Conservation (phyloP, 2,888 invertebrate genomes). For the Caprella mutica region DNA sequence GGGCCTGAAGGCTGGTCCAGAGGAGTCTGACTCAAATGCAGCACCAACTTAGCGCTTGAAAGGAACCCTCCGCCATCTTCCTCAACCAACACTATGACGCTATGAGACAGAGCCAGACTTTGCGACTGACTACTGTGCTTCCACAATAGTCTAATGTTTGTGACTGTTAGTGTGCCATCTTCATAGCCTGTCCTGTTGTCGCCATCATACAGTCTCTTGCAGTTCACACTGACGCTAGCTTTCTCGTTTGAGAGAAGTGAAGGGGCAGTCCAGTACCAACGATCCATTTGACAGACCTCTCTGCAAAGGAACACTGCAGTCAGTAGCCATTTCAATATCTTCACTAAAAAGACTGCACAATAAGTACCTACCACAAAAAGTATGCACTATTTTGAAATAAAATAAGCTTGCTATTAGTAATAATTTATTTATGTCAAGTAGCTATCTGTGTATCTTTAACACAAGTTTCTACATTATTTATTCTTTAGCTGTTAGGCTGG, state of each 20-base stretch:
- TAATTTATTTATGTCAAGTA: too few species aligned
- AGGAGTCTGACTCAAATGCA: slow-evolving; percentile 57
- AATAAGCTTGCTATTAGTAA: too few species aligned
- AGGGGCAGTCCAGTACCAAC: slow-evolving; percentile 31
- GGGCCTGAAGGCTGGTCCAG: slow-evolving; percentile 44
- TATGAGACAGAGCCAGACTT: slow-evolving; percentile 51
- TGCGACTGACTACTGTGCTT: slow-evolving; percentile 56
- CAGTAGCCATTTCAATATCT: too few species aligned
- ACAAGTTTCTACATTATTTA: too few species aligned
- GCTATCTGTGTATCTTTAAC: too few species aligned
- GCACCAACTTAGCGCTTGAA: slow-evolving; percentile 62
- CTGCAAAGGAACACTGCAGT: too few species aligned
- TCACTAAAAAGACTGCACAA: too few species aligned
- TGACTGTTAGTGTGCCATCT: slow-evolving; percentile 67
- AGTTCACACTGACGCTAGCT: slow-evolving; percentile 56
- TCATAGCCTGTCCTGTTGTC: slow-evolving; percentile 74
- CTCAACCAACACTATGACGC: slow-evolving; percentile 61
- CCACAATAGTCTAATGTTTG: slow-evolving; percentile 78
- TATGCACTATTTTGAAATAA: too few species aligned
- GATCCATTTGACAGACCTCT: too few species aligned
- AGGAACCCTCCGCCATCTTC: slow-evolving; percentile 72
- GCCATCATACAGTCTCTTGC: slow-evolving; percentile 77
- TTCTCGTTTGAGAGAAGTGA: slow-evolving; percentile 52
- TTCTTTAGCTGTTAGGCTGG: too few species aligned
- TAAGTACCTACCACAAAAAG: too few species aligned